Percentiles rank a stretch among this genome's conserved stretches.
These are phyloP conservation scores for Caerostris darwini DNA, from an alignment of 1,140 invertebrate genomes.

Conservation along the genomic window DNA sequence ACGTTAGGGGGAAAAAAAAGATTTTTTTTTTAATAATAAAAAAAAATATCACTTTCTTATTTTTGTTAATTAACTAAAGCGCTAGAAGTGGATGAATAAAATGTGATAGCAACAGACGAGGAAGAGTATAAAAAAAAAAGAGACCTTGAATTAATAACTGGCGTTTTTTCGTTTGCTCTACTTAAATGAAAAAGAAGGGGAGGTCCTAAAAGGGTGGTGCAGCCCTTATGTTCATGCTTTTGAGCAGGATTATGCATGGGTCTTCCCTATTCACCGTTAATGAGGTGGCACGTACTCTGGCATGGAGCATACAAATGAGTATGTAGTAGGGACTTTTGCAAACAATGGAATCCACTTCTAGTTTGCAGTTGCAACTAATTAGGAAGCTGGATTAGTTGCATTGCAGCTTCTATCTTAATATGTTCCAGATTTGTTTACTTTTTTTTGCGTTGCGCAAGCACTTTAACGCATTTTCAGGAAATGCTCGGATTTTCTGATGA, in stretches of 20 bases:
- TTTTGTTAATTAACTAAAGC: constrained; percentile 51
- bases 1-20: neutral
- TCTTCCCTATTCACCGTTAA: constrained; percentile 8
- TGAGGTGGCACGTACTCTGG: constrained; percentile 9
- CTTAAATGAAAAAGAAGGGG: neutral
- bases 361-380: constrained; percentile 23
- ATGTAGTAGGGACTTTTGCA: neutral
- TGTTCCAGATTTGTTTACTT: neutral
- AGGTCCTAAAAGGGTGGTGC: too few species aligned
- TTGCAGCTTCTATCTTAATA: neutral
- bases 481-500: neutral
- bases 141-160: constrained; percentile 33
- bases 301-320: neutral
- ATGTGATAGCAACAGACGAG: constrained; percentile 28
- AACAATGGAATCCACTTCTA: constrained; percentile 14
- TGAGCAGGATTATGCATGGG: constrained; percentile 3
- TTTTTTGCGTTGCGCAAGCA: neutral
- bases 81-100: neutral
- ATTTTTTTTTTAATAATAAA: too few species aligned
- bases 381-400: constrained; percentile 35
- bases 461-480: neutral
- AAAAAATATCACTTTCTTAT: neutral
- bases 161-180: neutral
- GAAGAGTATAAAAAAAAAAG: neutral
- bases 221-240: constrained; percentile 4